Evolutionary conservation across 2,888 invertebrate species (phyloP), one percentile per base, ranked within the genome.

Genomic region (Bedellia somnulentella): DNA sequence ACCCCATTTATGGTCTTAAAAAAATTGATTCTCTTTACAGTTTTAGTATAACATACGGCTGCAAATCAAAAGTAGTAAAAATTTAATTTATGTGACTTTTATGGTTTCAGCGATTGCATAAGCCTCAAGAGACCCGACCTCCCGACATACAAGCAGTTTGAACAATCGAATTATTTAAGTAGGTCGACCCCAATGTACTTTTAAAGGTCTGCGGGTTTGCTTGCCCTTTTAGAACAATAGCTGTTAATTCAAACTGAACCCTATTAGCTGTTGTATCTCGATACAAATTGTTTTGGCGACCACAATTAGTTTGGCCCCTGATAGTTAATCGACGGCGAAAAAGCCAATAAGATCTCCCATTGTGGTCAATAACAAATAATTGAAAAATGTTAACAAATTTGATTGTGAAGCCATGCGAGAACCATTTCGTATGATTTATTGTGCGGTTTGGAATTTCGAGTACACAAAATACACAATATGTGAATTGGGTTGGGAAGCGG

Each of bases 281-380:
- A n/a, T n/a, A n/a, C n/a, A n/a, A n/a, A n/a, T n/a, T n/a, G n/a
- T n/a, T n/a, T n/a, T n/a, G n/a, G n/a, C 48, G 34, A 40, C 35
- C 36, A 45, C 37, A 27, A 35, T 28, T 32, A 31, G 36, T 36
- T 35, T 33, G 41, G 45, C 41, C 41, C 39, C 36, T 28, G 44
- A 62, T 62, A 60, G 57, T 62, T 64, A 56, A 63, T 22, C 52
- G 54, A 53, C 49, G 46, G 35, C 51, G 52, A 68, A 67, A 67
- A 62, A 61, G 52, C 57, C 59, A 64, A 66, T 61, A 58, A 57
- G 53, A 55, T 52, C 50, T 50, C 35, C 56, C 57, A 64, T 67
- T 70, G 67, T 67, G 67, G 67, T 68, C 67, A 70, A 67, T 68
- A 56, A 63, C 57, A 62, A 51, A 63, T 70, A 70, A 73, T 71